Evolutionary conservation across 2,888 invertebrate genomes (phyloP), one percentile per base, ranked within the genome.

Genomic region (Litoditis marina): DNA sequence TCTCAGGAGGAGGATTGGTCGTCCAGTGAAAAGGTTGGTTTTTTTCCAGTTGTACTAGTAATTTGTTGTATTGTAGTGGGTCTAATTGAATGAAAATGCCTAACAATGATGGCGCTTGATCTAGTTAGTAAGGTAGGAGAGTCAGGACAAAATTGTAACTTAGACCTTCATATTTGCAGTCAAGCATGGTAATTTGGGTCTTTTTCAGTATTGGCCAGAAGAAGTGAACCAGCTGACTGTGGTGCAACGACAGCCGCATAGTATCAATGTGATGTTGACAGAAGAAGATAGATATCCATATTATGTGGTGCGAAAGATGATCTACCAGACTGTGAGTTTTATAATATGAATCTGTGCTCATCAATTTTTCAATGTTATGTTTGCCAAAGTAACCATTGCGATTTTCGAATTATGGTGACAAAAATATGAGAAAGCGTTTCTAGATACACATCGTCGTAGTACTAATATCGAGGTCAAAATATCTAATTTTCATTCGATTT

Each of bases 121-220:
- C n/a, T n/a, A n/a, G n/a, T n/a, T n/a, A n/a, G n/a, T n/a, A n/a
- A n/a, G n/a, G n/a, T n/a, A n/a, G n/a, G n/a, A n/a, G n/a, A n/a
- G n/a, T n/a, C n/a, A n/a, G n/a, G n/a, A n/a, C n/a, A n/a, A n/a
- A n/a, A n/a, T n/a, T n/a, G n/a, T n/a, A n/a, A n/a, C n/a, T n/a
- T n/a, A n/a, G n/a, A n/a, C n/a, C n/a, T n/a, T n/a, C n/a, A n/a
- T 25, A 6, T n/a, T n/a, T 39, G 6, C 44, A n/a, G 19, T 42
- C 5, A 16, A 39, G 13, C 16, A 22, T 50, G 6, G 13, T n/a
- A 46, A 11, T 16, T 16, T 1, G n/a, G 6, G 7, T 42, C 44
- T 25, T 16, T 68, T 78, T 60, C 66, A 80, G 78, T 82, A 81
- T 58, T 82, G 82, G 82, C 82, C 82, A 6, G 59, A 68, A 8